Evolutionary conservation across 2,113 vertebrate species (phyloP).

Genomic region (Triplophysa rosa): DNA sequence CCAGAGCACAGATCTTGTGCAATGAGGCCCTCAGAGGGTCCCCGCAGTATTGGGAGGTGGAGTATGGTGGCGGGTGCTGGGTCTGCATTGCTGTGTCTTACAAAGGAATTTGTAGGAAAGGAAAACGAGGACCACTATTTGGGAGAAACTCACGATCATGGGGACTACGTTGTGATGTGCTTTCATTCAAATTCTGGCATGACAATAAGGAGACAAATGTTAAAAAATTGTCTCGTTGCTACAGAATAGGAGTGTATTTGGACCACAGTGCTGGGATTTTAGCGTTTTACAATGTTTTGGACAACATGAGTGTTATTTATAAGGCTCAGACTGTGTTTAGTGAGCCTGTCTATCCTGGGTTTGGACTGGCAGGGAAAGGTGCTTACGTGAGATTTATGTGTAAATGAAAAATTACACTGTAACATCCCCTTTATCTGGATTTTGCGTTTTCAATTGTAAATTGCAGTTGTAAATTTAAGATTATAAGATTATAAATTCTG

Average conservation of each 20-base stretch:
- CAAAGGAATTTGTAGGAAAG: constrained; percentile 44
- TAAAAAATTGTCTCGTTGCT: background rate
- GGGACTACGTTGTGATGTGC: constrained; percentile 32
- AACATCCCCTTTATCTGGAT: background rate
- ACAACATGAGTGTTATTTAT: constrained; percentile 54
- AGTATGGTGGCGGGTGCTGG: constrained; percentile 40
- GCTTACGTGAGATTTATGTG: constrained; percentile 36
- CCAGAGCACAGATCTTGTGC: constrained; percentile 50
- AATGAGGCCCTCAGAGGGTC: constrained; percentile 34
- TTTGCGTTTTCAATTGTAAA: background rate
- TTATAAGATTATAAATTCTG: background rate
- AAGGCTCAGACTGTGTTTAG: constrained; percentile 44
- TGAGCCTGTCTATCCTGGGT: constrained; percentile 54
- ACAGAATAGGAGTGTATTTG: constrained; percentile 54
- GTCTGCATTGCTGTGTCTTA: constrained; percentile 51
- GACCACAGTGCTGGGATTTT: constrained; percentile 43
- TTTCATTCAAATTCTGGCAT: constrained; percentile 36
- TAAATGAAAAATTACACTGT: background rate
- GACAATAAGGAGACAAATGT: constrained; percentile 17
- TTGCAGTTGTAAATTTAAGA: background rate
- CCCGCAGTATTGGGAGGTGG: constrained; percentile 53
- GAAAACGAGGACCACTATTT: constrained; percentile 32
- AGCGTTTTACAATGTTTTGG: constrained; percentile 51
- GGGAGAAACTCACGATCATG: constrained; percentile 44
- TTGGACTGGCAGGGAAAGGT: constrained; percentile 43